Evolutionary conservation across 2,888 invertebrate genomes (phyloP).

Genomic region (Branchipolynoe longqiensis): DNA sequence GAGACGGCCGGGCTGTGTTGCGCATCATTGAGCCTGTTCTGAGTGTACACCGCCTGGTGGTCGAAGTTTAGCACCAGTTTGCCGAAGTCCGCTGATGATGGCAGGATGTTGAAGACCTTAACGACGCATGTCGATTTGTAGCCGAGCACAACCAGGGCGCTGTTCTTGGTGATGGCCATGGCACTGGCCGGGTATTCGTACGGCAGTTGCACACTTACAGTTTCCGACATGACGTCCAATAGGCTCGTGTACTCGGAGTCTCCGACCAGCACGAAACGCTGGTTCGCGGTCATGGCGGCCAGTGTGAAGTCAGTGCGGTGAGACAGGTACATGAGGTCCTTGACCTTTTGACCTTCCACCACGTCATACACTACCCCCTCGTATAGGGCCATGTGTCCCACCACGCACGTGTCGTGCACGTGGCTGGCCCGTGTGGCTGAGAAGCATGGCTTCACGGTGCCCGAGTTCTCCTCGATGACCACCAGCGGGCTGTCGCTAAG

Average conservation of each 20-base stretch:
- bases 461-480: slow-evolving; percentile 66
- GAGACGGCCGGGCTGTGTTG: slow-evolving; percentile 63
- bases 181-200: slow-evolving; percentile 66
- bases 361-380: slow-evolving; percentile 68
- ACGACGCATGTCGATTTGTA: slow-evolving; percentile 70
- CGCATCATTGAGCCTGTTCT: slow-evolving; percentile 43
- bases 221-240: slow-evolving; percentile 62
- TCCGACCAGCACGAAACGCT: slow-evolving; percentile 66
- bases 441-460: slow-evolving; percentile 63
- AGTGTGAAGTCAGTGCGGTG: slow-evolving; percentile 63
- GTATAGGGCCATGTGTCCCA: slow-evolving; percentile 64
- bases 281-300: slow-evolving; percentile 66
- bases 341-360: slow-evolving; percentile 64
- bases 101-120: slow-evolving; percentile 64
- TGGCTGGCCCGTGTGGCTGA: slow-evolving; percentile 46
- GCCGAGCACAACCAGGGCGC: slow-evolving; percentile 69
- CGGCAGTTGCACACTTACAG: slow-evolving; percentile 56
- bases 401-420: slow-evolving; percentile 63
- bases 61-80: slow-evolving; percentile 60
- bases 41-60: slow-evolving; percentile 60
- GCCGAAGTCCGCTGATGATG: slow-evolving; percentile 60
- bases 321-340: slow-evolving; percentile 65
- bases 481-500: slow-evolving; percentile 39
- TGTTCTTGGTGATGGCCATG: slow-evolving; percentile 69
- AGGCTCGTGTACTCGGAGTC: slow-evolving; percentile 62